Evolutionary conservation across 2,888 invertebrate genomes (phyloP).

Genomic region (Bugula neritina): DNA sequence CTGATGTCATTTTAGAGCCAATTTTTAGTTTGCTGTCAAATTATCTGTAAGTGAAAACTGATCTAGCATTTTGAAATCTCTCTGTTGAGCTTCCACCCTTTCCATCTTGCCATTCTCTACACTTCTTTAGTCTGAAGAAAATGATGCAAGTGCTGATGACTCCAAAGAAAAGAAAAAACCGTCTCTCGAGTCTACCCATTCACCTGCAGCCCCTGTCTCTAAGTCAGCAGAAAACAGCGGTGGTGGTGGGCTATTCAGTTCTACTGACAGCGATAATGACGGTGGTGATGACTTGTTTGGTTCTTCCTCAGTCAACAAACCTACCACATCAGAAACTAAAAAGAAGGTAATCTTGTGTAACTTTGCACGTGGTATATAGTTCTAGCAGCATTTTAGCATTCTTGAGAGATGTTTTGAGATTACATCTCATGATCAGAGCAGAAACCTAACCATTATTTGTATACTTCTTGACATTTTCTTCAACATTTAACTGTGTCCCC

Average conservation of each 20-base stretch:
- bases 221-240: neutral
- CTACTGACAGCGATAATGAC: slow-evolving; percentile 12
- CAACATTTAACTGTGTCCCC: no score
- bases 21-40: no score
- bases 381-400: no score
- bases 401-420: no score
- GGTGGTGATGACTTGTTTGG: slow-evolving; percentile 19
- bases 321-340: neutral
- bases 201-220: neutral
- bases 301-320: neutral
- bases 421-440: no score
- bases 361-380: neutral
- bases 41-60: no score
- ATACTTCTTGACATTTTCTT: no score
- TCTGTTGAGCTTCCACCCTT: no score
- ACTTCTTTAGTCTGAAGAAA: neutral
- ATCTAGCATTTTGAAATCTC: no score
- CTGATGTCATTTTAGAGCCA: no score
- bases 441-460: no score
- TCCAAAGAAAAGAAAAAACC: neutral
- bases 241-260: slow-evolving; percentile 11
- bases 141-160: neutral
- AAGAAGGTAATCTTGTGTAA: slow-evolving; percentile 6
- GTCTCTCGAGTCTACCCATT: neutral
- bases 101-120: no score